Evolutionary conservation across 2,797 vertebrate genomes (phyloP).

Genomic region (Etheostoma perlongum): DNA sequence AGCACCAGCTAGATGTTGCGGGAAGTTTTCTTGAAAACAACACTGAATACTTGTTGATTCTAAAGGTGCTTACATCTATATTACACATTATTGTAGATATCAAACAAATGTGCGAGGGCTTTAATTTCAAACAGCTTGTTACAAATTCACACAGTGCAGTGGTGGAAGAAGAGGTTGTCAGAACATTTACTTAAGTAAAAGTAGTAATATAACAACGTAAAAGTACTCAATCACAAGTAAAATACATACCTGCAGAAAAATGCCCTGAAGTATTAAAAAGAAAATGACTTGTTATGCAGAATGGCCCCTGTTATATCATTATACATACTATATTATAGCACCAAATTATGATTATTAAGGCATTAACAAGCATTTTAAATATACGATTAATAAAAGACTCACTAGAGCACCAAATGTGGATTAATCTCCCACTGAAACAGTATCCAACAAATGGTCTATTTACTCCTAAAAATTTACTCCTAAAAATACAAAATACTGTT

Average conservation of each 20-base stretch:
- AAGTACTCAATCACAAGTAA: neutral
- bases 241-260: neutral
- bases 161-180: conserved; percentile 4
- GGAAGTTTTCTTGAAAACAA: conserved; percentile 67
- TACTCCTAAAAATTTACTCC: conserved; percentile 1
- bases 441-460: neutral
- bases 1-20: conserved; percentile 71
- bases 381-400: neutral
- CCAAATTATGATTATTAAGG: neutral
- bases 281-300: neutral
- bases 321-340: neutral
- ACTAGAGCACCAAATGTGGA: neutral
- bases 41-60: conserved; percentile 73
- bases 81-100: conserved; percentile 36
- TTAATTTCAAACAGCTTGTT: conserved; percentile 39
- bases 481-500: neutral
- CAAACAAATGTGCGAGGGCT: neutral
- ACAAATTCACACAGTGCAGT: conserved; percentile 8
- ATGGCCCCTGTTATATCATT: neutral
- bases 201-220: neutral
- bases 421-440: neutral
- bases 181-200: conserved; percentile 7
- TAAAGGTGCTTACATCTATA: conserved; percentile 48
- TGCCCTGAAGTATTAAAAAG: neutral
- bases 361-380: neutral